Conservation (phyloP, 1,140 invertebrate species). For the Chironomus striatipennis region DNA sequence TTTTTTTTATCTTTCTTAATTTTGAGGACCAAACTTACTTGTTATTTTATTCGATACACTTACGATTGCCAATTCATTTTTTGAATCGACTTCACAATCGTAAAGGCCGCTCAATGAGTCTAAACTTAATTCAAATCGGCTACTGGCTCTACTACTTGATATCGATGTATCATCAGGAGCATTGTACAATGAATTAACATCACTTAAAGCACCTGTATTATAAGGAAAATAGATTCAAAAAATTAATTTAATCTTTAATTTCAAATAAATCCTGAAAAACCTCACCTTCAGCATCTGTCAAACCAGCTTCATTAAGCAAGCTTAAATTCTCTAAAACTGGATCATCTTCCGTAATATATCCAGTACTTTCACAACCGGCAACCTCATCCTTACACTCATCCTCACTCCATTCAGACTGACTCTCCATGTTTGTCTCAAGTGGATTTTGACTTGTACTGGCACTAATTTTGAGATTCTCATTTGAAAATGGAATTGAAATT, state of each 20-base stretch:
- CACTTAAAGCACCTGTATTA: conserved; percentile 57
- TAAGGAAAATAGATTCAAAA: no score
- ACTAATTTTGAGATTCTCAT: conserved; percentile 39
- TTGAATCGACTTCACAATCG: conserved; percentile 50
- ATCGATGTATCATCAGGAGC: conserved; percentile 68
- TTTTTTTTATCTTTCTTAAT: not conserved
- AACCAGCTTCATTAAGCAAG: conserved; percentile 72
- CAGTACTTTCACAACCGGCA: conserved; percentile 62
- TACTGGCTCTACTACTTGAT: conserved; percentile 67
- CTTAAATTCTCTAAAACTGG: conserved; percentile 73
- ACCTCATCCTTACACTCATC: conserved; percentile 45
- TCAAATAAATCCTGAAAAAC: no score
- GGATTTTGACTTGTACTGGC: conserved; percentile 36
- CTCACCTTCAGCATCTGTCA: conserved; percentile 67
- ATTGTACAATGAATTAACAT: conserved; percentile 75
- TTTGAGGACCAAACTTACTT: conserved; percentile 39
- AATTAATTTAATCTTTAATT: no score
- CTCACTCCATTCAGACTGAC: conserved; percentile 72
- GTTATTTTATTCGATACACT: conserved; percentile 40
- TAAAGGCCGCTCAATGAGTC: conserved; percentile 73
- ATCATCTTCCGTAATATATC: conserved; percentile 68
- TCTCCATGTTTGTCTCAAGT: conserved; percentile 45
- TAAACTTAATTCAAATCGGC: conserved; percentile 61
- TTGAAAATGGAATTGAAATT: conserved; percentile 25
- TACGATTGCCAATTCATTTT: conserved; percentile 40